Base-by-base conservation (phyloP, 2,113 vertebrate genomes). In the Eublepharis macularius region DNA sequence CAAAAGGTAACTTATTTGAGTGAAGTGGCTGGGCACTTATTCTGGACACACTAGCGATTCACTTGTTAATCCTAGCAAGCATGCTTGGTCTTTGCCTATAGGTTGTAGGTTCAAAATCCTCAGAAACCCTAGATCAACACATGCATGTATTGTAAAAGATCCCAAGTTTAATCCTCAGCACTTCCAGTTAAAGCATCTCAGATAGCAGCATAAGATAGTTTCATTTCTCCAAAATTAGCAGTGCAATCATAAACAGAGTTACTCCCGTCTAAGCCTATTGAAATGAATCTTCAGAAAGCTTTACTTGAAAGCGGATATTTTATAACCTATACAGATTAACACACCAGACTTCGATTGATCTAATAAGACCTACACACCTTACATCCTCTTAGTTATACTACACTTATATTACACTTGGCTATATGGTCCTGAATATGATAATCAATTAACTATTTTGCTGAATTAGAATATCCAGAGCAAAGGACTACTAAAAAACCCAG, bases 281-380 rank as follows among this genome's bases (percentile, higher is more conserved):
- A n/a, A n/a, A n/a, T n/a, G n/a, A n/a, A n/a, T 75, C 19, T 83
- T 82, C 29, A 81, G 4, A 4, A 6, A 87, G 39, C 39, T 39
- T 60, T 84, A 72, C 81, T 77, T 92, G 83, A 91, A 60, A 57
- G 36, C n/a, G 74, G 1, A 26, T 90, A 70, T 6, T 88, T 76
- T 81, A 86, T 29, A 6, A 78, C n/a, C 32, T 0, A 1, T 21
- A 84, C 11, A 81, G 1, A 77, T n/a, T 77, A 88, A 76, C 14
- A 76, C 3, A 69, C 6, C 9, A 47, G 19, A 82, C 51, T 87
- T 21, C 34, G 63, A 4, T 1, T 49, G 21, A 17, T 2, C 19
- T 36, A 87, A 57, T 45, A 83, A 85, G 86, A 73, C 4, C 1
- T 88, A 7, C 29, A 39, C 49, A 39, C 66, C 66, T 87, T 43